Percentiles rank a stretch among this genome's conserved stretches.
Conservation (phyloP, 2,113 vertebrate genomes). For the Elachura formosa region DNA sequence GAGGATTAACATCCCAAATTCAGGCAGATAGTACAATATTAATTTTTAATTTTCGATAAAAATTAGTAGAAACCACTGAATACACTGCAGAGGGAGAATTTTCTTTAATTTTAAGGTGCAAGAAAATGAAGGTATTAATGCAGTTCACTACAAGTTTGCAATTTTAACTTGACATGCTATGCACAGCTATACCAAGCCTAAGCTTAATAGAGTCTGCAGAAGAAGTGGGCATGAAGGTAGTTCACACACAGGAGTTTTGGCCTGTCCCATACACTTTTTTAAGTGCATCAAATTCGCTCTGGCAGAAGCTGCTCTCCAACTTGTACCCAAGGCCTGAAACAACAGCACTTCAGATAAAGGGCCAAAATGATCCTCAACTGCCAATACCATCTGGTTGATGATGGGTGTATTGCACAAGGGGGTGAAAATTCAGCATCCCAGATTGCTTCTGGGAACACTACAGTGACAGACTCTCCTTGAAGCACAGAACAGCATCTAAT, state of each 20-base stretch:
- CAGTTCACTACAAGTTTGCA: neutral
- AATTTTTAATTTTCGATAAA: neutral
- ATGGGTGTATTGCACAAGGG: neutral
- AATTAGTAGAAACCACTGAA: neutral
- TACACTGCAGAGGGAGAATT: neutral
- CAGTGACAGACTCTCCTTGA: conserved; percentile 51
- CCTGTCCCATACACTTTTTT: neutral
- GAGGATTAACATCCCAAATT: neutral
- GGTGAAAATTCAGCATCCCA: neutral
- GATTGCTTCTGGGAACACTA: neutral
- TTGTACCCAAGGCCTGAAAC: neutral
- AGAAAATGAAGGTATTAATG: neutral
- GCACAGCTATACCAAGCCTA: neutral
- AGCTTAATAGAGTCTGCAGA: neutral
- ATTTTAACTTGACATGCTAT: neutral
- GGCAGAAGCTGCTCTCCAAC: neutral
- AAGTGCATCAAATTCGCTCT: neutral
- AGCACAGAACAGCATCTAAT: conserved; percentile 78
- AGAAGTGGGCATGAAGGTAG: neutral
- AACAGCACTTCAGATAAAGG: neutral
- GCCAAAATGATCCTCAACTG: neutral
- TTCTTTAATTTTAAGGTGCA: neutral
- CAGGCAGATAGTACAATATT: neutral
- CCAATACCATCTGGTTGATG: neutral
- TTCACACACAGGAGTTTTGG: neutral